Percentiles rank a stretch among this genome's conserved stretches.
phyloP scores from a whole-genome alignment of 2,113 vertebrate genomes.

The Hyperoodon ampullatus region DNA sequence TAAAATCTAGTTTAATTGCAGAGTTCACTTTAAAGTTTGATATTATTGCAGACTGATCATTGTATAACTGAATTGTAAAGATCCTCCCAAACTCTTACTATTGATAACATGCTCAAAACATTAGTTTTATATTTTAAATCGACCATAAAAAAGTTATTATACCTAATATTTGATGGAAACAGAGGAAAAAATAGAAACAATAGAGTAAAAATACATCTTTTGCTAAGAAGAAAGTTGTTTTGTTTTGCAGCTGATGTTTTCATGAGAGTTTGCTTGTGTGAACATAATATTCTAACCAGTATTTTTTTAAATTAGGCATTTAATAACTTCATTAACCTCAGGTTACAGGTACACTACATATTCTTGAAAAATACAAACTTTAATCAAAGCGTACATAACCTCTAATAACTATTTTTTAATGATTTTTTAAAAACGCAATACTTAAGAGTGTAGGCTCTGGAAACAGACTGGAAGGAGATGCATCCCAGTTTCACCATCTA shows the following conservation, averaged over 20 bases:
- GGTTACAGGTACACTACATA: not conserved
- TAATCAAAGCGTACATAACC: not conserved
- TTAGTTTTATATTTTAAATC: conserved; percentile 25
- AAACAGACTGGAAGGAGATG: not conserved
- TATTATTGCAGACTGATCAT: not conserved
- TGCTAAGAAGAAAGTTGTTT: conserved; percentile 32
- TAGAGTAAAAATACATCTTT: not conserved
- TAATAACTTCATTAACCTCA: conserved; percentile 5
- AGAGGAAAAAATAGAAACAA: not conserved
- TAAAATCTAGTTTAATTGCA: not conserved
- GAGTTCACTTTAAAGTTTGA: not conserved
- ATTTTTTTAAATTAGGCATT: conserved; percentile 11
- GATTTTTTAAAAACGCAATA: not conserved
- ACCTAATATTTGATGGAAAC: not conserved
- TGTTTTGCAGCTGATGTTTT: not conserved
- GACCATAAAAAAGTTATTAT: not conserved
- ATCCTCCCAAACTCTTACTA: not conserved
- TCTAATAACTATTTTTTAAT: not conserved
- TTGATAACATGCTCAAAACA: not conserved
- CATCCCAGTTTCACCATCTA: not conserved
- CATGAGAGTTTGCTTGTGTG: not conserved
- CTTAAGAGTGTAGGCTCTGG: not conserved
- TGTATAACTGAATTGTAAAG: not conserved
- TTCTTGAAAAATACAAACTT: not conserved
- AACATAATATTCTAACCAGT: not conserved